These are phyloP conservation scores for Itoplectis maculator DNA, from an alignment of 2,888 invertebrate genomes.

Conservation along the genomic window DNA sequence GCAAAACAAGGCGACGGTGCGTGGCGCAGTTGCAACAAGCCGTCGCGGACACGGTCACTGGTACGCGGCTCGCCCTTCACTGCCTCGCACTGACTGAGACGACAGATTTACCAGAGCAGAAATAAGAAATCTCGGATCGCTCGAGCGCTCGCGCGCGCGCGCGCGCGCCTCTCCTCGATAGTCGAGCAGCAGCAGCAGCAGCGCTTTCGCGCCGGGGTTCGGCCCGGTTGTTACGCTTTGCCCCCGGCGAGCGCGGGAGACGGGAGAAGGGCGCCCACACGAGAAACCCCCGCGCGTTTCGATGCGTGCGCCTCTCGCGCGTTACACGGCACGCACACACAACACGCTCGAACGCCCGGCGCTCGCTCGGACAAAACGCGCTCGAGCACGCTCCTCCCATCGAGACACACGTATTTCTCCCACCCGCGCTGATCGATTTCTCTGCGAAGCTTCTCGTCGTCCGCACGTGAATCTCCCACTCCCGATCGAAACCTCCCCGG, in stretches of 20 bases:
- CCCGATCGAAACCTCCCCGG: background rate
- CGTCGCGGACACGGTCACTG: constrained; percentile 79
- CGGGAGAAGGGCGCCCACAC: constrained; percentile 57
- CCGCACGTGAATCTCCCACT: background rate
- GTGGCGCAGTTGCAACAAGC: background rate
- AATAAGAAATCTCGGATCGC: constrained; percentile 81
- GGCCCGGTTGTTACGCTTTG: constrained; percentile 55
- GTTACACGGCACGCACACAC: constrained; percentile 37
- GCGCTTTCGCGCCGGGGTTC: constrained; percentile 51
- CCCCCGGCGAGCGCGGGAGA: no score
- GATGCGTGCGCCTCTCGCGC: constrained; percentile 40
- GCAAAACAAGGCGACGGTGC: constrained; percentile 24
- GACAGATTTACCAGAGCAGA: constrained; percentile 84
- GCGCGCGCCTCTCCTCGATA: no score
- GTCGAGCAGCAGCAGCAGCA: no score
- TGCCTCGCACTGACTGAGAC: constrained; percentile 84
- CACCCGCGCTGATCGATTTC: constrained; percentile 24
- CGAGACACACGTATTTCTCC: constrained; percentile 39
- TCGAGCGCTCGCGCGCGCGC: no score
- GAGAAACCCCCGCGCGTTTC: constrained; percentile 12
- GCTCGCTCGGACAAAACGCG: constrained; percentile 43
- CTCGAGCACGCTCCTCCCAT: constrained; percentile 62
- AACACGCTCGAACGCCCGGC: constrained; percentile 36
- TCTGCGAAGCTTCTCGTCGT: background rate
- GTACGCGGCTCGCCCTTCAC: constrained; percentile 81